phyloP scores from a whole-genome alignment of 1,140 invertebrate genomes.

The Cotesia glomerata region DNA sequence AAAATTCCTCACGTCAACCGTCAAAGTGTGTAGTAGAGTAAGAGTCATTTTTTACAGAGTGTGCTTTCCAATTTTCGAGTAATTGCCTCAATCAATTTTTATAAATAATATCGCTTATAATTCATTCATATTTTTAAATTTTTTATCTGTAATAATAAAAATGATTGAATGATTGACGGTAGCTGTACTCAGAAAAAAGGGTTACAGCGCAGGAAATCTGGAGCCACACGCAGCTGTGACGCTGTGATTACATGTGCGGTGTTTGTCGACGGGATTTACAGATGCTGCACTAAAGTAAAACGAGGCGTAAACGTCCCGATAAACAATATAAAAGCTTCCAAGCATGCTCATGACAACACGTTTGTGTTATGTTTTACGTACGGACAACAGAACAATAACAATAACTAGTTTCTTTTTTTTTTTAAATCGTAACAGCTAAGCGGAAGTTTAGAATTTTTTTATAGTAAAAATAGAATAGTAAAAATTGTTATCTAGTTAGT shows the following conservation, averaged over 20 bases:
- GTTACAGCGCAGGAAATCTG: slow-evolving; percentile 4
- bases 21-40: slow-evolving; percentile 25
- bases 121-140: not conserved
- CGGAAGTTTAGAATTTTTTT: too few species aligned
- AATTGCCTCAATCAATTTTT: slow-evolving; percentile 57
- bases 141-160: not conserved
- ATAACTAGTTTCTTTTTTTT: not conserved
- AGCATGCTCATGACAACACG: not conserved
- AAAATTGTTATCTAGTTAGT: too few species aligned
- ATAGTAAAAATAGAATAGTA: too few species aligned
- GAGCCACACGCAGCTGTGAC: slow-evolving; percentile 27
- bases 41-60: not conserved
- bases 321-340: slow-evolving; percentile 31
- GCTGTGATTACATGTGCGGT: slow-evolving; percentile 26
- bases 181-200: not conserved
- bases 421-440: not conserved
- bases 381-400: not conserved
- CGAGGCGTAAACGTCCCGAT: slow-evolving; percentile 37
- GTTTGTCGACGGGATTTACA: slow-evolving; percentile 34
- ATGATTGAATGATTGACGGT: slow-evolving; percentile 3
- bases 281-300: slow-evolving; percentile 30
- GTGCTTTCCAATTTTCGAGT: slow-evolving; percentile 24
- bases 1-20: slow-evolving; percentile 47
- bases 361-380: not conserved
- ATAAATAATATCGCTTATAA: not conserved